Evolutionary conservation across 1,140 invertebrate species (phyloP).

Genomic region (Danaus melanippus): DNA sequence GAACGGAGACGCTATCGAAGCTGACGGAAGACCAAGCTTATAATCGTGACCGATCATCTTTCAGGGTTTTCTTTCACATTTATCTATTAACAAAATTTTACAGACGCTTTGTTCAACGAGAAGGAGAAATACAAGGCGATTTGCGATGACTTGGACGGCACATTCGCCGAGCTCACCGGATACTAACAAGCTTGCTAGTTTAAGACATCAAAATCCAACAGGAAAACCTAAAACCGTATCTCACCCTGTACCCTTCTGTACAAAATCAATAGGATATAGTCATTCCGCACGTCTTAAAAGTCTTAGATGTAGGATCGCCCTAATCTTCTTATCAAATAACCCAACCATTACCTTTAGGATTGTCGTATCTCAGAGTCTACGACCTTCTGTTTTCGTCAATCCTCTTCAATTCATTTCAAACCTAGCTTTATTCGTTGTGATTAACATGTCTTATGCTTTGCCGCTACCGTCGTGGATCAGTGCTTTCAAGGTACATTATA

Average conservation of each 20-base stretch:
- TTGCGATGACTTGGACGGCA: constrained; percentile 98
- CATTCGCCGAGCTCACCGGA: constrained; percentile 90
- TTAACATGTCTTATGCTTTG: constrained; percentile 66
- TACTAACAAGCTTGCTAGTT: constrained; percentile 77
- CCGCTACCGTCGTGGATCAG: constrained; percentile 61
- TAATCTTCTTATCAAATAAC: constrained; percentile 33
- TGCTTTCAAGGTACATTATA: constrained; percentile 62
- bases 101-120: constrained; percentile 81
- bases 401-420: constrained; percentile 39
- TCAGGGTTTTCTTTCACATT: constrained; percentile 28
- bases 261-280: constrained; percentile 8
- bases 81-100: constrained; percentile 59
- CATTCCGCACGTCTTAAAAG: constrained; percentile 2
- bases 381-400: constrained; percentile 27
- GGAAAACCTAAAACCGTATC: constrained; percentile 17
- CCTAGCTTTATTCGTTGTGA: constrained; percentile 62
- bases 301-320: constrained; percentile 15
- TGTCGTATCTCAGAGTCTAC: constrained; percentile 24
- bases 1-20: constrained; percentile 44
- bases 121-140: constrained; percentile 97
- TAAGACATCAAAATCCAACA: constrained; percentile 53
- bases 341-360: constrained; percentile 37
- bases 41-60: constrained; percentile 25
- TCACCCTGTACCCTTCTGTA: constrained; percentile 22
- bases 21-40: constrained; percentile 32